Evolutionary conservation across 1,140 invertebrate genomes (phyloP).

Genomic region (Diorhabda sublineata): DNA sequence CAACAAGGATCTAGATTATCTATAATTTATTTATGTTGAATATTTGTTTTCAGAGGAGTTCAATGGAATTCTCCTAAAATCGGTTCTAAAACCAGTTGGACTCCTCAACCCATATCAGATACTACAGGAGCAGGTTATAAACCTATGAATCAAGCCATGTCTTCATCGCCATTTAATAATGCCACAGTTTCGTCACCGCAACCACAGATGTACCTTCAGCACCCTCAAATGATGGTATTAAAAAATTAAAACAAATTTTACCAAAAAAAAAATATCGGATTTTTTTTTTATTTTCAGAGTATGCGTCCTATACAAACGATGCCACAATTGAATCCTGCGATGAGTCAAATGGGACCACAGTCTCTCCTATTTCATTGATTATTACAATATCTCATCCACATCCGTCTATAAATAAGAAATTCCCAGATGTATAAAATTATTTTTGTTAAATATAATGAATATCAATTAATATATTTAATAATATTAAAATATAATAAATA

Average conservation of each 20-base stretch:
- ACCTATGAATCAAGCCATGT: slow-evolving; percentile 65
- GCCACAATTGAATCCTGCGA: not conserved
- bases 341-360: slow-evolving; percentile 1
- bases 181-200: slow-evolving; percentile 24
- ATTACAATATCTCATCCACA: not conserved
- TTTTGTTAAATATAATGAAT: slow-evolving; percentile 3
- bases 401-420: not conserved
- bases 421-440: slow-evolving; percentile 3
- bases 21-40: slow-evolving; percentile 4
- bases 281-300: slow-evolving; percentile 1
- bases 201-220: slow-evolving; percentile 26
- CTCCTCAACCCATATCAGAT: slow-evolving; percentile 78
- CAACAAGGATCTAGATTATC: not conserved
- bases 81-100: slow-evolving; percentile 57
- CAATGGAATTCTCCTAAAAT: slow-evolving; percentile 84
- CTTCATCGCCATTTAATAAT: slow-evolving; percentile 30
- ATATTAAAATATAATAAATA: not conserved
- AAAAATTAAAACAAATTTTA: not conserved
- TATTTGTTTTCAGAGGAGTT: slow-evolving; percentile 46
- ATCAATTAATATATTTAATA: not conserved
- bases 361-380: not conserved
- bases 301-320: not conserved
- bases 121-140: slow-evolving; percentile 77
- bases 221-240: slow-evolving; percentile 35
- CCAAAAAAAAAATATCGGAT: not conserved